Evolutionary conservation across 1,140 invertebrate genomes (phyloP).

Genomic region (Drosophila parabipectinata): DNA sequence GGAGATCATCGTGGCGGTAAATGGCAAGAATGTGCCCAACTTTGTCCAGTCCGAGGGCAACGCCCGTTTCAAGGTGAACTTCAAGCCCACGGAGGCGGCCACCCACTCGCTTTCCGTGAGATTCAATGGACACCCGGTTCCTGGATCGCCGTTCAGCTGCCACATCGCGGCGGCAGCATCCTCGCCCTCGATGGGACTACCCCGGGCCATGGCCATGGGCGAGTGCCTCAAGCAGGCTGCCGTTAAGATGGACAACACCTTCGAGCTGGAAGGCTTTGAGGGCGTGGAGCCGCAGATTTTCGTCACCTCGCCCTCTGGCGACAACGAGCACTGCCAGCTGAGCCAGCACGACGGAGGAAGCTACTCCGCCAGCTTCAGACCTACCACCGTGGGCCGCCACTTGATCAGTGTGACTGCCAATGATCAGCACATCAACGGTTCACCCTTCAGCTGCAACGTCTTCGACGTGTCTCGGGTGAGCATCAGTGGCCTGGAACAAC

Average conservation of each 20-base stretch:
- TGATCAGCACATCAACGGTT: conserved; percentile 92
- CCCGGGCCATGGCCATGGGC: conserved; percentile 85
- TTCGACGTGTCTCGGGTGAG: conserved; percentile 95
- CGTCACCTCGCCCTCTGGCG: conserved; percentile 91
- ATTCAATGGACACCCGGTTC: conserved; percentile 98
- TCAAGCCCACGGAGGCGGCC: conserved; percentile 96
- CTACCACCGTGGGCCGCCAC: conserved; percentile 94
- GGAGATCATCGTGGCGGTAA: conserved; percentile 99
- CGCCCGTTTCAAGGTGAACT: conserved; percentile 97
- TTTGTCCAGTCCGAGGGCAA: conserved; percentile 99
- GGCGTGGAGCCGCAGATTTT: conserved; percentile 88
- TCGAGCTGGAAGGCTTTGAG: conserved; percentile 83
- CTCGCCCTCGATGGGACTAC: conserved; percentile 73
- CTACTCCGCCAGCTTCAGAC: conserved; percentile 91
- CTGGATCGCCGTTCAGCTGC: conserved; percentile 95
- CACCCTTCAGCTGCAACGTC: conserved; percentile 96
- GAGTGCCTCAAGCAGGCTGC: conserved; percentile 86
- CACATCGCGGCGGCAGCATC: conserved; percentile 86
- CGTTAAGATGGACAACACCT: conserved; percentile 84
- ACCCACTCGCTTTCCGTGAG: conserved; percentile 95
- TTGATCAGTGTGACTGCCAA: conserved; percentile 92
- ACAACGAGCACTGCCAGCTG: conserved; percentile 88
- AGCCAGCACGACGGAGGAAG: conserved; percentile 86
- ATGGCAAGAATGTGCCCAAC: conserved; percentile 98
- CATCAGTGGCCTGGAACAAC: conserved; percentile 89